Base-by-base conservation (phyloP, 1,140 invertebrate species). In the Lucilia cuprina region DNA sequence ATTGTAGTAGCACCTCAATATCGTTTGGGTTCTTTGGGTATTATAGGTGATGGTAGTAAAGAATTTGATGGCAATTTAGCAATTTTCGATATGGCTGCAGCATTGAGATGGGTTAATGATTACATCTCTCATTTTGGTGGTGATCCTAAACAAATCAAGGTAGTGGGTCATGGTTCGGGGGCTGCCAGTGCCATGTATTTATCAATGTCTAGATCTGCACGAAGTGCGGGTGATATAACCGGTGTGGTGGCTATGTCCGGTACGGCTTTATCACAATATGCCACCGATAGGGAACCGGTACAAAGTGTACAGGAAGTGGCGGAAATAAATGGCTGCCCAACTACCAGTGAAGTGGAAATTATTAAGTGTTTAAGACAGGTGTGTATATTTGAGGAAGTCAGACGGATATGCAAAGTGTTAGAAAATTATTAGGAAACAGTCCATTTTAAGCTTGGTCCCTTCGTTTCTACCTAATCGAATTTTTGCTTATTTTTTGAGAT, bases 1-100 rank as follows among this genome's bases (percentile, higher is more conserved):
- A 93, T 97, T 17, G 93, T 97, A 2, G 95, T 97, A 1, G 94
- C 96, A 0, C 94, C 97, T 30, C 96, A 97, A 85, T 97, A 97
- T 86, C 93, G 96, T 84, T 91, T 97, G 14, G 96, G 96, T 74
- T 94, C 95, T 0, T 91, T 97, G 83, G 96, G 96, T 13, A 96
- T 96, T 86, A 89, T 96, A 60, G 95, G 94, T 77, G 94, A 93
- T 34, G 93, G 93, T 35, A 93, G 93, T 14, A 91, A 92, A 84
- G 93, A 95, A 83, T 92, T 95, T 17, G 93, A 94, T 47, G 95
- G 95, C 2, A 96, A 96, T 87, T 93, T 93, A 74, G 95, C 93
- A 5, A 90, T 96, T 84, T 93, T 95, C 90, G 95, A 96, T 86
- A 94, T 96, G 91, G 91, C 93, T 4, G 86, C 94, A 2, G 95